A percentile compares a stretch with the other conserved stretches of the same genome.
Conservation (phyloP, 2,797 vertebrate genomes). For the Triplophysa yarkandensis region DNA sequence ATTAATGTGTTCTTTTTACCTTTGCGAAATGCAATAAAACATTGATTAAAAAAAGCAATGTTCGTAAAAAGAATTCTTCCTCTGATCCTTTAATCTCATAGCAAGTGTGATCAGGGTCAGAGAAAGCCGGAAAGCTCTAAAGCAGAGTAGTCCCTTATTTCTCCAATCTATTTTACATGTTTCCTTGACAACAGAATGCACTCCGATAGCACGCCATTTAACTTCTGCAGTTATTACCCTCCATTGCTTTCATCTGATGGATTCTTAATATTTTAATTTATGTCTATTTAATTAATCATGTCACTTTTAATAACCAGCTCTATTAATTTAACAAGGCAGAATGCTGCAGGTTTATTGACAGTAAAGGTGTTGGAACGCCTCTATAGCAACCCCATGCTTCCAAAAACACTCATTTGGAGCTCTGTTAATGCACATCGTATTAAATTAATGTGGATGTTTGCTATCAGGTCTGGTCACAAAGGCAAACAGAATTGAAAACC, state of each 20-base stretch:
- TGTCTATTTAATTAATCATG: conserved; percentile 69
- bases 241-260: conserved; percentile 63
- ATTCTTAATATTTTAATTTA: conserved; percentile 69
- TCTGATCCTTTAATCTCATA: neutral
- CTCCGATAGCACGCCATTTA: conserved; percentile 55
- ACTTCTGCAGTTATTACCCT: conserved; percentile 62
- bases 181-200: conserved; percentile 60
- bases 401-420: conserved; percentile 46
- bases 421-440: conserved; percentile 47
- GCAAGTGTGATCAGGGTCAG: neutral
- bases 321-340: conserved; percentile 62
- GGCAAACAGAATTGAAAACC: conserved; percentile 30
- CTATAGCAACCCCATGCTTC: conserved; percentile 52
- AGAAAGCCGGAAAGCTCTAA: neutral
- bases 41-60: no score
- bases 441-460: conserved; percentile 46
- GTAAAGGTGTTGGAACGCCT: conserved; percentile 51
- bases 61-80: no score
- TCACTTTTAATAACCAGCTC: conserved; percentile 66
- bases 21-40: no score
- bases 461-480: conserved; percentile 33
- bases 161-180: conserved; percentile 42
- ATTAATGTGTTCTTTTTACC: no score
- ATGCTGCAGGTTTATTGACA: conserved; percentile 58
- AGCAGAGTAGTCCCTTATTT: neutral